Base-by-base conservation (phyloP, 2,113 vertebrate genomes). In the Oophaga pumilio region DNA sequence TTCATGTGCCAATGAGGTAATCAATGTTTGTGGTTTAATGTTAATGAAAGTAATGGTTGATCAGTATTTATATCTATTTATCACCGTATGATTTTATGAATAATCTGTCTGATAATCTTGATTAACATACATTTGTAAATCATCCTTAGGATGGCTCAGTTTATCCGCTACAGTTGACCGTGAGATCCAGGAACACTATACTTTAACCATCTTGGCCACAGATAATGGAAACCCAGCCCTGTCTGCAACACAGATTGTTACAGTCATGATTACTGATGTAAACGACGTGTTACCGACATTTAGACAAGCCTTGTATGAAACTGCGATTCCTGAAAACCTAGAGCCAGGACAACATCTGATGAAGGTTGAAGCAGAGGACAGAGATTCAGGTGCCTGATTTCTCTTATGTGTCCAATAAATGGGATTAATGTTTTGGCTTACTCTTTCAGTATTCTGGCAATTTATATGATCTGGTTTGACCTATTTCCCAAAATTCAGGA, bases 271-370 rank as follows among this genome's bases (percentile, higher is more conserved):
- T 89, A 90, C 94, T 43, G 98, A 99, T 20, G 92, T 97, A 14
- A 99, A 97, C 62, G 97, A 99, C 64, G 94, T 95, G 87, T 60
- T 88, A 0, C 97, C 97, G 0, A 1, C 91, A 28, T 98, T 98
- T 93, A 91, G 91, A 69, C 93, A 95, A 88, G 85, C 84, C 10
- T 0, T 93, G 71, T 98, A 97, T n/a, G 87, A 94, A 52, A 90
- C 94, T 89, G 91, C 90, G 0, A 93, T 98, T 89, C 89, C 8
- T 77, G 98, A 99, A 94, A 99, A 98, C 91, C 91, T 71, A 87
- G 91, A 92, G 81, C 94, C 95, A 0, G 96, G 96, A 57, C 90
- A 93, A 13, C 91, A 94, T 22, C 94, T 98, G 50, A 0, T 94
- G 90, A 94, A 90, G 77, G 94, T 99, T 77, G 94, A 94, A 80